Conservation (phyloP, 2,113 vertebrate species). For the Panthera tigris region DNA sequence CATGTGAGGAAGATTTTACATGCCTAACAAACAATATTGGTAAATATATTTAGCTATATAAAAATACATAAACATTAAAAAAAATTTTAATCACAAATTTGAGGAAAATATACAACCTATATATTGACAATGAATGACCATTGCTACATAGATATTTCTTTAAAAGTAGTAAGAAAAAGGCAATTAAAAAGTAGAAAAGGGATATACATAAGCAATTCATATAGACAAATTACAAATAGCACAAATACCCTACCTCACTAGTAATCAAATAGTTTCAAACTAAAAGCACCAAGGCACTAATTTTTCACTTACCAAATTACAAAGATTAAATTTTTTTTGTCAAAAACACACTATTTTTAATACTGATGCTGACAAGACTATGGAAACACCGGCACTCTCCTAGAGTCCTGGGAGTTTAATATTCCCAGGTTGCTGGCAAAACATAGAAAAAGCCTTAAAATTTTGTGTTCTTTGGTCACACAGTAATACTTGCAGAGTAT, state of each 20-base stretch:
- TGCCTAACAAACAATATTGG: neutral
- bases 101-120: neutral
- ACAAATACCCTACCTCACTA: neutral
- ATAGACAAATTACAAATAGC: neutral
- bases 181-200: neutral
- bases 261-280: neutral
- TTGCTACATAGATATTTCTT: neutral
- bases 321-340: neutral
- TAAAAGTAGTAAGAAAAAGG: neutral
- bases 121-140: neutral
- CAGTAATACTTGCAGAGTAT: neutral
- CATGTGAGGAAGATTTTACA: neutral
- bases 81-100: conserved; percentile 1
- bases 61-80: neutral
- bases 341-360: neutral
- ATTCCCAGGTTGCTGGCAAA: neutral
- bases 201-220: neutral
- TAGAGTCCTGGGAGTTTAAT: neutral
- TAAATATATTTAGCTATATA: neutral
- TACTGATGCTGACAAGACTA: neutral
- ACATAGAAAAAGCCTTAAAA: neutral
- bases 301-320: neutral
- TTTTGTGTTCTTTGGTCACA: neutral
- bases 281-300: neutral
- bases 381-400: neutral